Evolutionary conservation across 1,140 invertebrate genomes (phyloP), one percentile per base, ranked within the genome.

Genomic region (Vanessa atalanta): DNA sequence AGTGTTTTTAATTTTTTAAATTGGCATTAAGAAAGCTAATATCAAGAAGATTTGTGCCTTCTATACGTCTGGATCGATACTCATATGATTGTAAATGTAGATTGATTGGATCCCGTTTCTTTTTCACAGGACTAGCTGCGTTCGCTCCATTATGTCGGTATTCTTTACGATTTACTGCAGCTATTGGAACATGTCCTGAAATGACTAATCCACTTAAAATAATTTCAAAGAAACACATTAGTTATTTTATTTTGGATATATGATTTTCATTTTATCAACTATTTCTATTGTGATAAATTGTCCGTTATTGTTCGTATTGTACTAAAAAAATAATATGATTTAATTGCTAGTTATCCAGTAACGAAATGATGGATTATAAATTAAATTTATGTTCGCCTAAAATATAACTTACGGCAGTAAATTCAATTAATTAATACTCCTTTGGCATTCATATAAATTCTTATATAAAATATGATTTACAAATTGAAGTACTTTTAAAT

Each of bases 81-180:
- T 88, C 88, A 89, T 88, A 88, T 88, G 87, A 90, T 92, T 90
- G 87, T 91, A 91, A 92, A 92, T 89, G 88, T 85, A 88, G 88
- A 90, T 92, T 92, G 90, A 92, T 90, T 92, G 88, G 87, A 79
- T 86, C 70, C 79, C 85, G 76, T 88, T 88, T 90, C 81, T 90
- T 88, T 91, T 88, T 86, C 79, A 84, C 77, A 75, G 67, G 73
- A 76, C 79, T 76, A 60, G 71, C 43, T 80, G 79, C 80, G 79
- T 71, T 77, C 76, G 76, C 79, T 84, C 80, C 73, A 89, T 90
- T 87, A 88, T 83, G 81, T 76, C 76, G 78, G 83, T 82, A 83
- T 87, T 88, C 85, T 88, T 70, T 70, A n/a, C 73, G 81, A 82
- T 86, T 83, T 83, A 82, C 43, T 70, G 26, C 47, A 61, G 57